These are phyloP conservation scores for Peromyscus polionotus DNA, from an alignment of 2,113 vertebrate genomes.

Conservation along the genomic window DNA sequence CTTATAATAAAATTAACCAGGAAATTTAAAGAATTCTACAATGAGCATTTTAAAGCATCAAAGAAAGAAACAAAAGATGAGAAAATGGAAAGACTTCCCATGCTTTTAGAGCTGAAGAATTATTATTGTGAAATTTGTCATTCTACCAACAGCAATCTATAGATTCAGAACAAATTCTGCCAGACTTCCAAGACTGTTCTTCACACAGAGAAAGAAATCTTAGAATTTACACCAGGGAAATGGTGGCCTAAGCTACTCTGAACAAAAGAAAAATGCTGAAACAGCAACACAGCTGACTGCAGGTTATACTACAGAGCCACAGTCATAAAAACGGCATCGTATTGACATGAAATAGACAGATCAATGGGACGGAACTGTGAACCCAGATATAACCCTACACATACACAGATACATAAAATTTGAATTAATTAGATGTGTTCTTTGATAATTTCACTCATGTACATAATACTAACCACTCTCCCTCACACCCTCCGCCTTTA, in stretches of 20 bases:
- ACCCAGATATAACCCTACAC: background rate
- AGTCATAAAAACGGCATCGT: background rate
- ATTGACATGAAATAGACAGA: background rate
- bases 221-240: background rate
- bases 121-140: background rate
- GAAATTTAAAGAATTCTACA: background rate
- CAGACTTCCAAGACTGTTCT: background rate
- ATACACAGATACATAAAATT: background rate
- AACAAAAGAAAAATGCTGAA: background rate
- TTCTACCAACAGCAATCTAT: background rate
- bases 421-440: background rate
- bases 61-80: background rate
- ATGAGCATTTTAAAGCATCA: background rate
- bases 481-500: rapidly evolving
- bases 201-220: background rate
- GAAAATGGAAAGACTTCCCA: background rate
- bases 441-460: background rate
- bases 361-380: background rate
- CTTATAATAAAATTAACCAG: background rate
- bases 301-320: background rate
- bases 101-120: background rate
- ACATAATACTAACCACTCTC: background rate
- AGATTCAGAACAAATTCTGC: background rate
- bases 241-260: background rate
- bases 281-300: background rate